Evolutionary conservation across 2,888 invertebrate genomes (phyloP), one percentile per base, ranked within the genome.

Genomic region (Agrochola litura): DNA sequence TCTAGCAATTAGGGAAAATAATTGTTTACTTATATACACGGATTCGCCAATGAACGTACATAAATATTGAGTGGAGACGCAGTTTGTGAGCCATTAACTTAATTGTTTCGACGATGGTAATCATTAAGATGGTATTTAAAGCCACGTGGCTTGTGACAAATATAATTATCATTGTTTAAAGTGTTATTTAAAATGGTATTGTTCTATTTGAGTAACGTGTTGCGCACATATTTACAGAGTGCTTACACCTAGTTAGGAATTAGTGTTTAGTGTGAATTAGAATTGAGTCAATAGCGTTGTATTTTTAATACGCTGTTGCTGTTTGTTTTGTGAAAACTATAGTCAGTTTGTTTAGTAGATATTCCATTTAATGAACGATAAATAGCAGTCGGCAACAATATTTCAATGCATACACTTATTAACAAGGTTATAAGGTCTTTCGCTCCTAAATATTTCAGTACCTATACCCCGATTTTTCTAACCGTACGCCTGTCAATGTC

Each of bases 1-100:
- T 88, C 91, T 89, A 92, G 93, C 96, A 96, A 96, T 96, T 96
- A 96, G 88, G 93, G 92, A 91, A 93, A 95, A 95, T 96, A 95
- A 95, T 96, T 96, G 94, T 94, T 95, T 94, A 92, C 92, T 93
- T 95, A 95, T 94, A 93, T 95, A 95, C 92, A 87, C 88, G 89
- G 91, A 93, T 93, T 93, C 91, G 86, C 93, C 93, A 91, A 94
- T 95, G 94, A 93, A 91, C 89, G 92, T 92, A 91, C 86, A 91
- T 93, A 89, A 92, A 94, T 94, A 94, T 94, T 95, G 93, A 93
- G 92, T 90, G 89, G 84, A 92, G 93, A 94, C 92, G 91, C 91
- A 92, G 91, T 92, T 93, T 90, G 92, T 92, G 93, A 94, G 90
- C 94, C 92, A 93, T 95, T 95, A 95, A 88, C 89, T 91, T 95